phyloP scores from a whole-genome alignment of 2,113 vertebrate species.

The human (Homo sapiens) region GRCh38 chr1:206687501-206688000 shows the following conservation, averaged over 20 bases:
- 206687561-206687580: conserved; percentile 35
- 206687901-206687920: not conserved
- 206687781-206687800: not conserved
- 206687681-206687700: conserved; percentile 33
- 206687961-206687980: not conserved
- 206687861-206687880: not conserved
- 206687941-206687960: not conserved
- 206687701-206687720: conserved; percentile 43
- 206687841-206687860: not conserved
- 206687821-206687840: not conserved
- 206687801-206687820: not conserved
- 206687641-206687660: conserved; percentile 32
- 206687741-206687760: conserved; percentile 36
- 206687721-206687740: conserved; percentile 47
- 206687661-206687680: conserved; percentile 8
- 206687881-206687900: not conserved
- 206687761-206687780: not conserved
- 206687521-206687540: conserved; percentile 73
- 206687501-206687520: conserved; percentile 75
- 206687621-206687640: conserved; percentile 47
- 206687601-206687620: conserved; percentile 30
- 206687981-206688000: not conserved
- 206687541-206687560: conserved; percentile 68
- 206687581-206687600: not conserved
- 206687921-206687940: not conserved